Evolutionary conservation across 1,140 invertebrate species (phyloP), one percentile per base, ranked within the genome.

Genomic region (Scaptomyza graminum): DNA sequence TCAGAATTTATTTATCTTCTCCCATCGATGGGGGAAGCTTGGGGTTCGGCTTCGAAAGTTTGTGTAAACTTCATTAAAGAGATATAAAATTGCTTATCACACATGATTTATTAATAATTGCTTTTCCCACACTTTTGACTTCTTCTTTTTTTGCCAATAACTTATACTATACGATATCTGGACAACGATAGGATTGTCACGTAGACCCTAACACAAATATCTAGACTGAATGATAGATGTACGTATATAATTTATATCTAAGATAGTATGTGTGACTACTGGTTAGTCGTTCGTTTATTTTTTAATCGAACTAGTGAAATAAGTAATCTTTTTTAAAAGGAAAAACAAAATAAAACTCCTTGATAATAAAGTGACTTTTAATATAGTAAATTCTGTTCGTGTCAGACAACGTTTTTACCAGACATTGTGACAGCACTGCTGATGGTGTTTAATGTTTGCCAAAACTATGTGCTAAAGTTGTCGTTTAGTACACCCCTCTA

Each of bases 171-270:
- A 12, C n/a, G 4, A 39, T n/a, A 39, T n/a, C 37, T n/a, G 37
- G 11, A 39, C 37, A 39, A 39, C 37, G n/a, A 39, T 12, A n/a
- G n/a, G 37, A 39, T 39, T 39, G 12, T 12, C 37, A 39, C 37
- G 37, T 39, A 39, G 37, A n/a, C 37, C n/a, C n/a, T n/a, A 39
- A 37, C 31, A 11, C 51, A 54, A 54, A 54, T 18, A 39, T n/a
- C n/a, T n/a, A 18, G 34, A 37, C 34, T 11, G 9, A 9, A 11
- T 9, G 34, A 37, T 9, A 37, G 34, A 11, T 18, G 3, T 18
- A 18, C 3, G 18, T 39, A 39, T n/a, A n/a, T 39, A n/a, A n/a
- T 39, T 3, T n/a, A 5, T 39, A 39, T 39, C 4, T 39, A 39
- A 3, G n/a, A 39, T 8, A n/a, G n/a, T 12, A 39, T n/a, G 12